A percentile compares a stretch with the other conserved stretches of the same genome.
Conservation (phyloP, 30 jellyfish, hydroid and myxozoan species). For the Hydractinia echinata region DNA sequence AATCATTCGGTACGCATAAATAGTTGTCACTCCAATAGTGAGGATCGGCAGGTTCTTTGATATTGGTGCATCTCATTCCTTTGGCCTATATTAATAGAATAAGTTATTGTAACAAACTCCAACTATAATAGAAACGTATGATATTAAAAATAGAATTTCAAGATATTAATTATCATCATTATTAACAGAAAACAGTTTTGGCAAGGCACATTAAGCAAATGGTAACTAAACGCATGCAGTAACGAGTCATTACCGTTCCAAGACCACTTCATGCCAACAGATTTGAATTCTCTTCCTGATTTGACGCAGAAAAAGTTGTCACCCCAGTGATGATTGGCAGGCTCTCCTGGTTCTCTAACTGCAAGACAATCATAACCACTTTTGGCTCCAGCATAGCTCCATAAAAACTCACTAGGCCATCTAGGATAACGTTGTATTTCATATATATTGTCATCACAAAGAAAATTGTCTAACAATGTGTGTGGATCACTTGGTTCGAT, state of each 20-base stretch:
- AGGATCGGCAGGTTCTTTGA: slow-evolving; percentile 20
- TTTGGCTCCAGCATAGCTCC: slow-evolving; percentile 6
- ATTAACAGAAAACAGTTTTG: too few relatives aligned
- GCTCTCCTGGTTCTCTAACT: background rate
- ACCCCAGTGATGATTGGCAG: slow-evolving; percentile 1
- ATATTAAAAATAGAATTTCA: too few relatives aligned
- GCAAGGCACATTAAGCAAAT: too few relatives aligned
- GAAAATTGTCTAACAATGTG: background rate
- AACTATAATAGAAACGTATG: too few relatives aligned
- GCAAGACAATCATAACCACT: slow-evolving; percentile 15
- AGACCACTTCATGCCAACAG: slow-evolving; percentile 8
- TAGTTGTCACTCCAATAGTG: slow-evolving; percentile 16
- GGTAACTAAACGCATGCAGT: background rate
- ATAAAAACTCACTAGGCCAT: slow-evolving; percentile 68
- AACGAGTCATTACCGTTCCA: background rate
- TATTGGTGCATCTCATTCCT: slow-evolving; percentile 11
- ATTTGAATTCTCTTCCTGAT: background rate
- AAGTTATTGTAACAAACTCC: too few relatives aligned
- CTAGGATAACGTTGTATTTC: slow-evolving; percentile 33
- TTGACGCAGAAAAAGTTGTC: background rate
- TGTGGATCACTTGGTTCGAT: background rate
- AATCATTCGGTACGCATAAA: slow-evolving; percentile 20
- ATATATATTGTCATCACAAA: background rate
- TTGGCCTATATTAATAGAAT: background rate
- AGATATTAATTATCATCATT: too few relatives aligned